phyloP scores from a whole-genome alignment of 2,888 invertebrate genomes.

The Polydrusus tereticollis region DNA sequence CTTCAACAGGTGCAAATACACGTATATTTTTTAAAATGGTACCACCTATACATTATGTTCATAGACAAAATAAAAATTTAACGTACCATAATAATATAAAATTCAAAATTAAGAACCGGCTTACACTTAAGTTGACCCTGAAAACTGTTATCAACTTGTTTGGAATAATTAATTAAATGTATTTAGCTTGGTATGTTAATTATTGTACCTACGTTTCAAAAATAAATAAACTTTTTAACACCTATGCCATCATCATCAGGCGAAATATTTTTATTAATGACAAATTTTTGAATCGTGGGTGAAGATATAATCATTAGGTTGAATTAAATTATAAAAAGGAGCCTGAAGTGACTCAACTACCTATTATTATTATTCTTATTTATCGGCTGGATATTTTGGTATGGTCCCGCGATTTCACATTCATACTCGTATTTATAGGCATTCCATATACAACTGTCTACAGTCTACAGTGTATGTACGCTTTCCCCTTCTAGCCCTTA shows the following conservation, averaged over 20 bases:
- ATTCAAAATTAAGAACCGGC: background rate
- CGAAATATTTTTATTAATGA: conserved; percentile 10
- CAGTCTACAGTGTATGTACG: no score
- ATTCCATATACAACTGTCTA: no score
- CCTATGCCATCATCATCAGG: conserved; percentile 31
- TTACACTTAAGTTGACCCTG: conserved; percentile 1
- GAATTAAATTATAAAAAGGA: conserved; percentile 4
- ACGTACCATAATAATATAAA: conserved; percentile 24
- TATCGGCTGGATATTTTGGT: no score
- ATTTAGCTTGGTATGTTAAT: conserved; percentile 27
- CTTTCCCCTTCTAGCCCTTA: no score
- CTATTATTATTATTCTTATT: background rate
- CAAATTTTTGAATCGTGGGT: conserved; percentile 6
- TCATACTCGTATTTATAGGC: no score
- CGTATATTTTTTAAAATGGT: conserved; percentile 1
- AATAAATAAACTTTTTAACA: conserved; percentile 27
- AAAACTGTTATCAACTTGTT: conserved; percentile 25
- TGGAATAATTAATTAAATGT: conserved; percentile 32
- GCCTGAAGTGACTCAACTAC: background rate
- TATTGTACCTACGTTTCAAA: conserved; percentile 16
- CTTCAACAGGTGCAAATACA: background rate
- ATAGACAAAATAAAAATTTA: conserved; percentile 9
- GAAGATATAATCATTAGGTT: background rate
- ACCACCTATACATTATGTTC: no score
- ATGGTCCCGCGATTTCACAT: no score